Evolutionary conservation across 2,888 invertebrate genomes (phyloP).

Genomic region (Cheilosia grossa): DNA sequence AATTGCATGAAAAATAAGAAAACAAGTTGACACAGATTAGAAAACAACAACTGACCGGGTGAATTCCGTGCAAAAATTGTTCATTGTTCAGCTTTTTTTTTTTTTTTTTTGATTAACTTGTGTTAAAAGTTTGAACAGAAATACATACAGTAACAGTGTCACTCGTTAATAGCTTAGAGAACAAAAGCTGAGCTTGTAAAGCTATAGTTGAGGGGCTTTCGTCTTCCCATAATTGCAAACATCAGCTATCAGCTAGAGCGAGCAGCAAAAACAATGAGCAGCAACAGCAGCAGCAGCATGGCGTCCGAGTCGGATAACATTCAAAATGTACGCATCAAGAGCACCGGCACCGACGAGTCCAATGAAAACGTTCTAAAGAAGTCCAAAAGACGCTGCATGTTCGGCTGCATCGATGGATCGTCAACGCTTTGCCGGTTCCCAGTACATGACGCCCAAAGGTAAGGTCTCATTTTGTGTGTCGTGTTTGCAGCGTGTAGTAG

Average conservation of each 20-base stretch:
- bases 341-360: no score
- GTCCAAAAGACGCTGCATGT: constrained; percentile 77
- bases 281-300: constrained; percentile 3
- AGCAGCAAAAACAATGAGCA: constrained; percentile 38
- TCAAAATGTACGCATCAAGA: no score
- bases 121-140: constrained; percentile 46
- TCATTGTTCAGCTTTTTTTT: constrained; percentile 33
- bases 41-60: constrained; percentile 19
- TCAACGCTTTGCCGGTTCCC: constrained; percentile 79
- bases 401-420: constrained; percentile 77
- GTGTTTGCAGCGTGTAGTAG: not conserved
- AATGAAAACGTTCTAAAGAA: constrained; percentile 22
- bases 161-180: constrained; percentile 32
- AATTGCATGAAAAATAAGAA: not conserved
- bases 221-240: not conserved
- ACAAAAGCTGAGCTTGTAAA: constrained; percentile 69
- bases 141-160: not conserved
- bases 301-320: no score
- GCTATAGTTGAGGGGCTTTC: constrained; percentile 15
- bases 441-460: constrained; percentile 78
- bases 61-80: not conserved
- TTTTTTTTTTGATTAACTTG: constrained; percentile 16
- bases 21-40: constrained; percentile 5
- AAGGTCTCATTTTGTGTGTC: not conserved
- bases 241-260: not conserved